Evolutionary conservation across 2,113 vertebrate genomes (phyloP).

Genomic region (Petrocephalus microphthalmus): DNA sequence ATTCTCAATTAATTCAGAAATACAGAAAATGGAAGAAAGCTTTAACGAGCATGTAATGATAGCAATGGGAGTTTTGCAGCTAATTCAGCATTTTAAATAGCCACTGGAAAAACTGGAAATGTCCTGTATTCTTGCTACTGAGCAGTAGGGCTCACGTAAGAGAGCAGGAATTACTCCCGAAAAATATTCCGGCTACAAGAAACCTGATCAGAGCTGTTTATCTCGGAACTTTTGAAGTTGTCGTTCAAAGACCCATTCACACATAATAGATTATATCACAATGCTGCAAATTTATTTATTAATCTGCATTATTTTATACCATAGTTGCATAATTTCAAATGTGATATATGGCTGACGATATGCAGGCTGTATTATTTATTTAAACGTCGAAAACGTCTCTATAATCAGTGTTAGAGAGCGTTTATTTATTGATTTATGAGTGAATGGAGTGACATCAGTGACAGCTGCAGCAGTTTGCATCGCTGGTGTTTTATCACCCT

Average conservation of each 20-base stretch:
- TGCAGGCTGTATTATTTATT: slow-evolving; percentile 8
- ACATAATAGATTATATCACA: neutral
- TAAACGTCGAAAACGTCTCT: neutral
- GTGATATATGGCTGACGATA: neutral
- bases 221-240: neutral
- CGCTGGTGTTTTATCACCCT: neutral
- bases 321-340: neutral
- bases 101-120: neutral
- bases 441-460: neutral
- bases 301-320: neutral
- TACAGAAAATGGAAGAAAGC: neutral
- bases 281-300: neutral
- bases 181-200: neutral
- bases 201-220: neutral
- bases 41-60: neutral
- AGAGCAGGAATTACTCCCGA: neutral
- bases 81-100: slow-evolving; percentile 2
- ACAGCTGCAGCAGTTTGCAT: neutral
- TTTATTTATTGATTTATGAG: neutral
- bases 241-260: neutral
- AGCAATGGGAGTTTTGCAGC: neutral
- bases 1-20: neutral
- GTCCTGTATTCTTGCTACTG: neutral
- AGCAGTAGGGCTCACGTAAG: neutral
- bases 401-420: neutral